These are phyloP conservation scores for Xestia xanthographa DNA, from an alignment of 2,888 invertebrate genomes.

Conservation along the genomic window DNA sequence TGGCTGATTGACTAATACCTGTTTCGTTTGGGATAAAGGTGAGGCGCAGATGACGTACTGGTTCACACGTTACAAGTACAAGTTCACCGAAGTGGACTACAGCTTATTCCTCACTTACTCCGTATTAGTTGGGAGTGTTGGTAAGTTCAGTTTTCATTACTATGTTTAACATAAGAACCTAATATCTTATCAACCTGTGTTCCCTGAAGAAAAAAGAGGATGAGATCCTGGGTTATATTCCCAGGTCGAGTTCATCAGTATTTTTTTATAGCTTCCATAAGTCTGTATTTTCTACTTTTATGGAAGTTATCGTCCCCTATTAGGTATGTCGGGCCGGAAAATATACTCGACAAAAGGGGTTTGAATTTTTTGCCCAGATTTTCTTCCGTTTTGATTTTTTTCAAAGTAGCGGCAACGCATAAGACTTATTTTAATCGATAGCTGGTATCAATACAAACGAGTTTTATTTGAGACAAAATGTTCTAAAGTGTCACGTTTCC, in stretches of 20 bases:
- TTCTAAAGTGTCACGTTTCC: no score
- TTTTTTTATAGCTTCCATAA: not conserved
- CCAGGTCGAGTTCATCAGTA: not conserved
- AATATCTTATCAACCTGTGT: not conserved
- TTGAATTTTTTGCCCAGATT: no score
- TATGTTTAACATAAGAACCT: not conserved
- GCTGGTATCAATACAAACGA: no score
- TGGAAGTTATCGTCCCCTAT: not conserved
- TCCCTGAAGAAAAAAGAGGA: not conserved
- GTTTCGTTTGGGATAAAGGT: slow-evolving; percentile 88
- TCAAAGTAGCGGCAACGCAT: no score
- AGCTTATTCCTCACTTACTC: slow-evolving; percentile 90
- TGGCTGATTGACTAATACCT: slow-evolving; percentile 81
- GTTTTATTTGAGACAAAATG: no score
- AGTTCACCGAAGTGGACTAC: slow-evolving; percentile 91
- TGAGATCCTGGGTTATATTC: not conserved
- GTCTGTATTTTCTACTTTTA: not conserved
- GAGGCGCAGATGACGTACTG: slow-evolving; percentile 91
- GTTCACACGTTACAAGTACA: slow-evolving; percentile 90
- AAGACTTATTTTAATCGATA: no score
- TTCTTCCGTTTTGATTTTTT: no score
- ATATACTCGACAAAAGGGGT: not conserved
- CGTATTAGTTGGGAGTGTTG: slow-evolving; percentile 89
- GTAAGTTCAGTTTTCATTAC: slow-evolving; percentile 79
- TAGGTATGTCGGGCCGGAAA: not conserved